Evolutionary conservation across 2,888 invertebrate genomes (phyloP).

Genomic region (Sturmia bella): DNA sequence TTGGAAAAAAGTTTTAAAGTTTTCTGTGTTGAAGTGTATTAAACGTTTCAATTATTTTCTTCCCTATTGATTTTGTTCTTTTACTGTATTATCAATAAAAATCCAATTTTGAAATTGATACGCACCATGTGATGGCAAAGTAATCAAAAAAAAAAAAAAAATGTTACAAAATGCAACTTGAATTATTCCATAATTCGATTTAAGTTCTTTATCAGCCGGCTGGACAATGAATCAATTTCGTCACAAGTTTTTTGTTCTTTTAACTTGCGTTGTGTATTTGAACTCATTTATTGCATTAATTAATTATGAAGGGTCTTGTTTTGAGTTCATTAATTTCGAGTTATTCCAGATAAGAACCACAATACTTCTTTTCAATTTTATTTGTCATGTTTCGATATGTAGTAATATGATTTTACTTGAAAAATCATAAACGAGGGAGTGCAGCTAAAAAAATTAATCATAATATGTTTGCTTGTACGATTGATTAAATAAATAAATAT

Average conservation of each 20-base stretch:
- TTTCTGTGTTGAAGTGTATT: slow-evolving; percentile 42
- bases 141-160: slow-evolving; percentile 21
- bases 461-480: background rate
- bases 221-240: slow-evolving; percentile 10
- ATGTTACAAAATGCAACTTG: slow-evolving; percentile 42
- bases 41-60: slow-evolving; percentile 40
- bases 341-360: slow-evolving; percentile 57
- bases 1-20: slow-evolving; percentile 9
- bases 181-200: slow-evolving; percentile 41
- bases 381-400: slow-evolving; percentile 6
- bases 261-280: slow-evolving; percentile 21
- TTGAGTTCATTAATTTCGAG: slow-evolving; percentile 43
- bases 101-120: slow-evolving; percentile 49
- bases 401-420: slow-evolving; percentile 1
- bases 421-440: slow-evolving; percentile 28
- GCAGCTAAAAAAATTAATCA: background rate
- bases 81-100: slow-evolving; percentile 10
- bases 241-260: slow-evolving; percentile 27
- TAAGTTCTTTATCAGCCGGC: slow-evolving; percentile 21
- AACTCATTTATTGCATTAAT: slow-evolving; percentile 53
- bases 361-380: slow-evolving; percentile 11
- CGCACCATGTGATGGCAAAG: slow-evolving; percentile 65
- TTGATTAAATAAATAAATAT: slow-evolving; percentile 1
- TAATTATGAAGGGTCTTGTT: slow-evolving; percentile 60
- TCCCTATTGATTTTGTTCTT: slow-evolving; percentile 1